Evolutionary conservation across 1,140 invertebrate genomes (phyloP), one percentile per base, ranked within the genome.

Genomic region (Stegodyphus dumicola): DNA sequence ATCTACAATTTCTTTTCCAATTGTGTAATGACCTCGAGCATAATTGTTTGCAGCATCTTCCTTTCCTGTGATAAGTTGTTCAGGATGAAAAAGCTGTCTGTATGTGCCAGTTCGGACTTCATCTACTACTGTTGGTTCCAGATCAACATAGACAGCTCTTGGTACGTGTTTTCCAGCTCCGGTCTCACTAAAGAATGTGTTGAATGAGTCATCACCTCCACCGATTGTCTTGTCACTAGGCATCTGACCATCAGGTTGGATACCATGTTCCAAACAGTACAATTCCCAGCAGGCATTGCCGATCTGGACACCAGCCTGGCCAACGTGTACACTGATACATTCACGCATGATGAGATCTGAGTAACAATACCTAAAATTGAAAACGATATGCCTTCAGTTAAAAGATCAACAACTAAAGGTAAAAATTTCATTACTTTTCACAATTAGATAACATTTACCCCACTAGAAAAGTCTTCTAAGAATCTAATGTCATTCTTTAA

Each of bases 131-230:
- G 95, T 96, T 11, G 96, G 95, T 90, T 97, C 96, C 87, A 97
- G 91, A 90, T 97, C 96, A 6, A 97, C 95, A 89, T 96, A 96
- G 67, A 92, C 94, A 15, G 95, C 95, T 87, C 95, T 90, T 2
- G 95, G 95, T 48, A 96, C 95, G 90, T 96, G 95, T 90, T 96
- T 96, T 77, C 95, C 96, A 74, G 95, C 93, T 52, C 95, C 94
- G 65, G 95, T 97, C 91, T 97, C 96, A 88, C 94, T 95, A 92
- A 97, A 97, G 91, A 97, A 97, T 6, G 95, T 96, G 90, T 95
- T 96, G 91, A 96, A 96, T 17, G 95, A 95, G 90, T 96, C 95
- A 89, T 95, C 94, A 56, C 94, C 94, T 10, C 93, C 93, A 48
- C 91, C 90, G 77, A 91, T 86, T 33, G 88, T 89, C 75, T 90